Evolutionary conservation across 2,797 vertebrate genomes (phyloP), one percentile per base, ranked within the genome.

Genomic region (Anniella stebbinsi): DNA sequence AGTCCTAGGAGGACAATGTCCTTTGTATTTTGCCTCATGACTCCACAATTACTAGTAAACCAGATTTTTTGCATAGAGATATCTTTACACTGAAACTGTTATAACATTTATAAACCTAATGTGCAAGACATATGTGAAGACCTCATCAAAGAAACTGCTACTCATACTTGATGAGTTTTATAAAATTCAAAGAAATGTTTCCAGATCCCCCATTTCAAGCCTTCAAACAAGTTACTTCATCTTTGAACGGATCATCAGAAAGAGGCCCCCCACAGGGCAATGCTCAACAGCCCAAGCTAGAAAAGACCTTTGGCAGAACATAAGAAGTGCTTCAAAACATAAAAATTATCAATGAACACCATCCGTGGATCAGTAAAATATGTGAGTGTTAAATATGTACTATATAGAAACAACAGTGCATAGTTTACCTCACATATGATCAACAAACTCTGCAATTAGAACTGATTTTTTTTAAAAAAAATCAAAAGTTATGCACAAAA

Each of bases 151-250:
- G 13, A 70, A 80, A 70, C 17, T 63, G 21, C 2, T 48, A 60
- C 45, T 89, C 67, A 72, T 86, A 60, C 66, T 88, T 81, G 78
- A 88, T 88, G 87, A 73, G 38, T 67, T 60, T 54, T 73, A 82
- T 80, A 85, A 86, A 86, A 80, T 89, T 89, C 83, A 72, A 80
- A 88, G 66, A 88, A 72, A 57, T 81, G 36, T 25, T 51, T 54
- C 73, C 51, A 72, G 75, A 80, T 84, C 13, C 0, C 13, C 51
- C 66, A 72, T 86, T 80, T 86, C 67, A 85, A 89, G 51, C 38
- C 83, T 85, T 89, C 88, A 86, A 80, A 86, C 73, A 85, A 78
- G 63, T 89, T 89, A 77, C 67, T 90, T 73, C 23, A 70, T 33
- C 78, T 82, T 88, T 88, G 87, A 88, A 80, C 57, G 67, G 25